Conservation (phyloP, 2,113 vertebrate species). For the Oreochromis niloticus region DNA sequence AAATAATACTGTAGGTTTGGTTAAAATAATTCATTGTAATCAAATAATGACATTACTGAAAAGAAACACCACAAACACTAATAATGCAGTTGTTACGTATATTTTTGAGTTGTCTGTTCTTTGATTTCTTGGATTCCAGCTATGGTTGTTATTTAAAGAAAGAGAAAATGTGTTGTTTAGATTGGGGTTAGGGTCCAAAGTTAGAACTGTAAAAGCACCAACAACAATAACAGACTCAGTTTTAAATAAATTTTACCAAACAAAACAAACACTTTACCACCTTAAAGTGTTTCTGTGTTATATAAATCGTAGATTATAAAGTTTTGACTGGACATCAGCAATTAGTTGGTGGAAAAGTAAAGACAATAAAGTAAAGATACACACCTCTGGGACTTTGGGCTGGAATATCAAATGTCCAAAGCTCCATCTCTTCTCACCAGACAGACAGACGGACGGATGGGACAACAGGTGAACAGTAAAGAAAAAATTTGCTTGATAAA, state of each 20-base stretch:
- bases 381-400: not conserved
- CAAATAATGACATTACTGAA: not conserved
- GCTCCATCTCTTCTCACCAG: not conserved
- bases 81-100: not conserved
- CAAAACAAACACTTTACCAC: not conserved
- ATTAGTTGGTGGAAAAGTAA: not conserved
- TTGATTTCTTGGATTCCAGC: not conserved
- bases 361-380: not conserved
- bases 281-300: not conserved
- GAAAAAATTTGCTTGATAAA: not conserved
- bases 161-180: not conserved
- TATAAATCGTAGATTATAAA: not conserved
- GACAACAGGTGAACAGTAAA: not conserved
- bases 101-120: not conserved
- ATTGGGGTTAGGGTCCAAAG: not conserved
- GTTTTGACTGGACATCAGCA: not conserved
- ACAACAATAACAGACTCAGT: not conserved
- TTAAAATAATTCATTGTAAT: not conserved
- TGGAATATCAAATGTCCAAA: not conserved
- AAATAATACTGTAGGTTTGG: not conserved
- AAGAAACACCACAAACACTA: not conserved
- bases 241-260: not conserved
- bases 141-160: not conserved
- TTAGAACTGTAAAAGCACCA: not conserved
- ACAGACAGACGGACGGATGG: fast-evolving